These are phyloP conservation scores for Butastur rufipennis DNA, from an alignment of 2,113 vertebrate species.

Conservation along the genomic window DNA sequence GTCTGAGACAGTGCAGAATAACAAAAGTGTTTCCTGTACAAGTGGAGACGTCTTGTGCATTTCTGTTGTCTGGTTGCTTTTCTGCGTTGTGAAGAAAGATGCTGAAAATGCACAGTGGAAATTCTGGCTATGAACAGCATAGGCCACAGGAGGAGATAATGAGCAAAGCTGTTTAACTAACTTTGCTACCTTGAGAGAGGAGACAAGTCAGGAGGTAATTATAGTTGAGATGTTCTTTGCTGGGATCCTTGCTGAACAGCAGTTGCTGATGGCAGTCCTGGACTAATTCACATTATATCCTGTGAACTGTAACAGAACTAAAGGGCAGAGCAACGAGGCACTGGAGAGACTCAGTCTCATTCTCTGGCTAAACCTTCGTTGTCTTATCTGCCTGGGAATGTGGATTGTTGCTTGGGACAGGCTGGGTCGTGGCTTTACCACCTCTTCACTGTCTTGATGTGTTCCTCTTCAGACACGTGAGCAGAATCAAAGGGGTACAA, in stretches of 20 bases:
- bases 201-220: background rate
- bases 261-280: background rate
- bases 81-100: background rate
- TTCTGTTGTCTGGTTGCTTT: background rate
- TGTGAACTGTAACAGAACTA: background rate
- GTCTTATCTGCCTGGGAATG: background rate
- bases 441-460: background rate
- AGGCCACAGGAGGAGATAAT: background rate
- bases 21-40: background rate
- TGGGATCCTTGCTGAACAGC: background rate
- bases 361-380: background rate
- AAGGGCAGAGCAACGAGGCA: background rate
- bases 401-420: background rate
- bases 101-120: background rate
- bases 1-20: background rate
- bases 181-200: background rate
- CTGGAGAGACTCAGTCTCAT: background rate
- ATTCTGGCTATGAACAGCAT: background rate
- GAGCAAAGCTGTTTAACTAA: slow-evolving; percentile 22
- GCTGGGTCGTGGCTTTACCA: background rate
- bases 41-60: background rate
- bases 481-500: background rate
- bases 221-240: background rate
- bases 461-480: background rate
- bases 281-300: background rate